Base-by-base conservation (phyloP, 1,140 invertebrate species). In the Metaphire vulgaris region DNA sequence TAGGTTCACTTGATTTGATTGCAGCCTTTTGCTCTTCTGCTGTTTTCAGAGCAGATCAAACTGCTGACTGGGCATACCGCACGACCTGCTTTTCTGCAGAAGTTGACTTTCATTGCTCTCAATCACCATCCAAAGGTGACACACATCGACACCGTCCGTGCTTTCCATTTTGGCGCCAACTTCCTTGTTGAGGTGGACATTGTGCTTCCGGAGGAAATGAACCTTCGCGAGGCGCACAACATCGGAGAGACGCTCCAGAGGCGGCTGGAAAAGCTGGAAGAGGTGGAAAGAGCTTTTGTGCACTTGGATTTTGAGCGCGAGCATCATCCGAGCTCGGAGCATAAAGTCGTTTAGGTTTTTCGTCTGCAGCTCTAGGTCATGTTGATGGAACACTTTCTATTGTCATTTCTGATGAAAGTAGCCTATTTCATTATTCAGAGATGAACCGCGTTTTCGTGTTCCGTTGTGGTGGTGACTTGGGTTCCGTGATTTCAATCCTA, bases 261-360 rank as follows among this genome's bases (percentile, higher is more conserved):
- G 69, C 85, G 85, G 76, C 80, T 88, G 41, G 87, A 88, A 80
- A 72, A 79, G 41, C 77, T 88, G 33, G 80, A 82, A 15, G 83
- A 86, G 69, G 88, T 88, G 15, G 87, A 88, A 76, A 78, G 87
- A 75, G 86, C 87, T 0, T 88, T 88, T 80, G 87, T 88, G 1
- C 87, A 88, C 76, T 77, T 87, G 2, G 87, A 88, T 80, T 88
- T 87, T 78, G 86, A 88, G 76, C 80, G 79, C 69, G 81, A 83
- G 26, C 86, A 87, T 74, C 74, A 81, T 32, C 85, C 86, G 0
- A 70, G 73, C 14, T 70, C 76, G 12, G 86, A 87, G 76, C 86
- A 87, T 73, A 85, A 85, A 79, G 72, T 81, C 15, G 80, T 81
- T 2, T 85, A 56, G 41, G n/a, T n/a, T n/a, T n/a, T n/a, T n/a